Evolutionary conservation across 2,888 invertebrate species (phyloP).

Genomic region (Micoletzkya japonica): DNA sequence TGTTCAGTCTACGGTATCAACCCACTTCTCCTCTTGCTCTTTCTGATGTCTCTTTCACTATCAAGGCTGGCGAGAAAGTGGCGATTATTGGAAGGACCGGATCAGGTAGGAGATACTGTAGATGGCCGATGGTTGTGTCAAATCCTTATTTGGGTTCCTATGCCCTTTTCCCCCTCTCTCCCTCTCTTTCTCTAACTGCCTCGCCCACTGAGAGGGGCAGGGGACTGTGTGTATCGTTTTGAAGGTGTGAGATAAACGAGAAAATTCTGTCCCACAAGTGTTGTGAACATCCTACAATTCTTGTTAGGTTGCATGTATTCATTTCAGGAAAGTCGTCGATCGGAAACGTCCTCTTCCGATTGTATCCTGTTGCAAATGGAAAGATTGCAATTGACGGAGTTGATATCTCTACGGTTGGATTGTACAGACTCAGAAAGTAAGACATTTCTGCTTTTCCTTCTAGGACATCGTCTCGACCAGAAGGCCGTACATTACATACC

Average conservation of each 20-base stretch:
- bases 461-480: not conserved
- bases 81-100: conserved; percentile 71
- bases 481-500: not conserved
- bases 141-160: too few relatives aligned
- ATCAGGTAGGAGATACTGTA: too few relatives aligned
- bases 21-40: conserved; percentile 68
- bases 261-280: too few relatives aligned
- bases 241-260: not conserved
- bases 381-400: conserved; percentile 52
- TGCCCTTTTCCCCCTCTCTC: too few relatives aligned
- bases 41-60: conserved; percentile 69
- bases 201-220: too few relatives aligned
- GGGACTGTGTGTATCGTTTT: too few relatives aligned
- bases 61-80: conserved; percentile 71
- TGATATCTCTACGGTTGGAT: conserved; percentile 60
- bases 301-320: too few relatives aligned
- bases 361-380: conserved; percentile 69
- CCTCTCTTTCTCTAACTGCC: too few relatives aligned
- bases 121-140: too few relatives aligned
- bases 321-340: conserved; percentile 71
- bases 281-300: too few relatives aligned
- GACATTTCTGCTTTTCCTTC: conserved; percentile 10
- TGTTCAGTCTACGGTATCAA: conserved; percentile 66
- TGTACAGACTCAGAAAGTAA: conserved; percentile 67
- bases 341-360: conserved; percentile 70